Conservation (phyloP, 2,797 vertebrate genomes). For the Heliangelus exortis region DNA sequence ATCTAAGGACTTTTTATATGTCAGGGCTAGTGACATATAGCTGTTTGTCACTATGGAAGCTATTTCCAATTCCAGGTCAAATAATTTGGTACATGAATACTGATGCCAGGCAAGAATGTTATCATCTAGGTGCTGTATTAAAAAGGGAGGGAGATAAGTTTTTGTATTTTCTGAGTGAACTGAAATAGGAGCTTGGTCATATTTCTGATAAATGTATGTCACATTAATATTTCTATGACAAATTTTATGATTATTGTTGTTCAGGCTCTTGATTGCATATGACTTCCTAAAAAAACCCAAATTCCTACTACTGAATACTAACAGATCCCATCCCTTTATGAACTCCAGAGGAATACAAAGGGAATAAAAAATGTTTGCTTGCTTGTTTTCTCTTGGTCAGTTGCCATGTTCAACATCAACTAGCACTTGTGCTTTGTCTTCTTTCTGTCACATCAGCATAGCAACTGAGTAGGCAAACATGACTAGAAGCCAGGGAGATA, state of each 20-base stretch:
- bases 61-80: not conserved
- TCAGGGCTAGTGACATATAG: not conserved
- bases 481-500: not conserved
- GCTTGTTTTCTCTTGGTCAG: not conserved
- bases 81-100: not conserved
- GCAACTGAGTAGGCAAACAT: not conserved
- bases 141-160: not conserved
- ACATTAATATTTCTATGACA: not conserved
- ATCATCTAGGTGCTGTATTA: not conserved
- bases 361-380: not conserved
- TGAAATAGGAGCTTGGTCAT: not conserved
- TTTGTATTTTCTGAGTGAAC: not conserved
- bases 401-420: not conserved
- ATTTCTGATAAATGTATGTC: not conserved
- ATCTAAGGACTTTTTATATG: not conserved
- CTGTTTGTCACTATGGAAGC: not conserved
- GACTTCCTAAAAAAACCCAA: not conserved
- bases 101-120: not conserved
- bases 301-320: not conserved
- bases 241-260: not conserved
- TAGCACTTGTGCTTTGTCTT: conserved; percentile 44
- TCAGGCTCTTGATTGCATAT: not conserved
- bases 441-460: conserved; percentile 11
- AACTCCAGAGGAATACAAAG: not conserved
- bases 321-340: not conserved